Evolutionary conservation across 2,888 invertebrate species (phyloP).

Genomic region (Crossocerus cetratus): DNA sequence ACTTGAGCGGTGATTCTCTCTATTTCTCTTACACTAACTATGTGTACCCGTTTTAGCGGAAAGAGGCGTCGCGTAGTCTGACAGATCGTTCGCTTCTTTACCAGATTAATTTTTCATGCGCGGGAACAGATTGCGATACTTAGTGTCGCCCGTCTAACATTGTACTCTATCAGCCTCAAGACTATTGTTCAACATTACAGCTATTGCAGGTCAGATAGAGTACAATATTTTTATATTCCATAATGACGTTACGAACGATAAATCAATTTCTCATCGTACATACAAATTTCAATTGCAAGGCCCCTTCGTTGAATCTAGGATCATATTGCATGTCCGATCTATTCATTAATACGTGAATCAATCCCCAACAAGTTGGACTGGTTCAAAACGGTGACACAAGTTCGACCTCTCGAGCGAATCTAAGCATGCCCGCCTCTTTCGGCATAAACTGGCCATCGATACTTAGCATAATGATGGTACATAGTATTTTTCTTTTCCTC

Average conservation of each 20-base stretch:
- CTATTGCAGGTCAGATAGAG: conserved; percentile 56
- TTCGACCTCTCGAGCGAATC: conserved; percentile 31
- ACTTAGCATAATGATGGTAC: conserved; percentile 57
- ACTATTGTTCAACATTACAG: conserved; percentile 44
- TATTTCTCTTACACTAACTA: conserved; percentile 23
- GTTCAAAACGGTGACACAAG: neutral
- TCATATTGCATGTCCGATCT: neutral
- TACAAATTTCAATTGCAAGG: too few relatives aligned
- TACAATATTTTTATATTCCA: conserved; percentile 59
- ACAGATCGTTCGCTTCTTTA: conserved; percentile 26
- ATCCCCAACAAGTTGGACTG: neutral
- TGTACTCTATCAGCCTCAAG: conserved; percentile 41
- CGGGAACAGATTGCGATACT: neutral
- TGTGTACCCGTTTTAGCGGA: conserved; percentile 55
- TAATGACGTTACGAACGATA: conserved; percentile 39
- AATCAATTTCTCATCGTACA: conserved; percentile 8
- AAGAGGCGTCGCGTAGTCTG: conserved; percentile 57
- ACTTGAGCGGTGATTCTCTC: conserved; percentile 43
- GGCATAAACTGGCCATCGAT: conserved; percentile 53
- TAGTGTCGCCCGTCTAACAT: too few relatives aligned
- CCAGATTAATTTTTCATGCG: neutral
- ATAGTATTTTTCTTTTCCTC: conserved; percentile 57
- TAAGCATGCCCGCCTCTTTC: conserved; percentile 59
- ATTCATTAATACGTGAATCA: neutral
- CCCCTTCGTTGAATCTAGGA: too few relatives aligned